phyloP scores from a whole-genome alignment of 1,140 invertebrate genomes.

The Macrocentrus cingulum region DNA sequence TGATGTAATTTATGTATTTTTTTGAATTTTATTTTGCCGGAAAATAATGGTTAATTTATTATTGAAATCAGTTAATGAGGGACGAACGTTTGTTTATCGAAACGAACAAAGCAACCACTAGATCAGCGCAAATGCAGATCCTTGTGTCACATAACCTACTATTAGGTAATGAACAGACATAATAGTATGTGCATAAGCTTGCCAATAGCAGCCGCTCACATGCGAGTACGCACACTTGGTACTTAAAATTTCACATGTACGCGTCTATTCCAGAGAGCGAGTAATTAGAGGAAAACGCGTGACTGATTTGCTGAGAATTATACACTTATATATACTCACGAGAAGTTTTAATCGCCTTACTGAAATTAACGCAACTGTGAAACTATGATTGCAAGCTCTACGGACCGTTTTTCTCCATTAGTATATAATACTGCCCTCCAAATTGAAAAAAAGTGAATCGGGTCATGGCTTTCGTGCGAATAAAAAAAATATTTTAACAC shows the following conservation, averaged over 20 bases:
- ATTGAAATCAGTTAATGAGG: too few relatives aligned
- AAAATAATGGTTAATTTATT: too few relatives aligned
- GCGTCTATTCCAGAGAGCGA: too few relatives aligned
- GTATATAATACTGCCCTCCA: slow-evolving; percentile 11
- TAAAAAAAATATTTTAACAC: too few relatives aligned
- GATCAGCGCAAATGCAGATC: not conserved
- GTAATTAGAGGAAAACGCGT: slow-evolving; percentile 9
- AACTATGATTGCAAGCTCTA: slow-evolving; percentile 14
- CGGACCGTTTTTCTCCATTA: too few relatives aligned
- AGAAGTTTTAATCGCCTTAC: slow-evolving; percentile 5
- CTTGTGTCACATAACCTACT: slow-evolving; percentile 29
- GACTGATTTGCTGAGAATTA: not conserved
- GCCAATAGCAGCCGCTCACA: slow-evolving; percentile 38
- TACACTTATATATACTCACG: slow-evolving; percentile 1
- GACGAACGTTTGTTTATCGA: too few relatives aligned
- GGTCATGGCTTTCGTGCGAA: too few relatives aligned
- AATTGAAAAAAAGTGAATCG: not conserved
- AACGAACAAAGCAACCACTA: not conserved
- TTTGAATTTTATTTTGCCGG: too few relatives aligned
- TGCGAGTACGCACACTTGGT: slow-evolving; percentile 30
- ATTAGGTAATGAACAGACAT: slow-evolving; percentile 40
- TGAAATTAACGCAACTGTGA: slow-evolving; percentile 8
- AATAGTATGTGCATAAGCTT: slow-evolving; percentile 32
- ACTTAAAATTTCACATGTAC: too few relatives aligned
- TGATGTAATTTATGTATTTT: too few relatives aligned